Percentiles rank a stretch among this genome's conserved stretches.
These are phyloP conservation scores for Rhynchopsitta pachyrhyncha DNA, from an alignment of 2,113 vertebrate species.

Conservation along the genomic window DNA sequence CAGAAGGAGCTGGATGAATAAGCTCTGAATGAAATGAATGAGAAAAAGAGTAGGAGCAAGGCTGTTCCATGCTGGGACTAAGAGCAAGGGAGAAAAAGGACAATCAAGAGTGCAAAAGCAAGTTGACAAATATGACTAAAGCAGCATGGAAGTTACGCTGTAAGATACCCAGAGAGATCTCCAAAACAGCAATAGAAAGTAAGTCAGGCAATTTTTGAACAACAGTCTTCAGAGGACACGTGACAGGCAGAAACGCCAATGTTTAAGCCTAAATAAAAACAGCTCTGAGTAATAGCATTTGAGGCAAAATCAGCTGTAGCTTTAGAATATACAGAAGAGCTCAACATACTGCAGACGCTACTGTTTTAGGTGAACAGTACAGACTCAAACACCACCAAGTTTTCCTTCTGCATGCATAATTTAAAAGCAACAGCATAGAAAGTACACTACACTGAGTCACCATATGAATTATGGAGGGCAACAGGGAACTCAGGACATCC, in stretches of 20 bases:
- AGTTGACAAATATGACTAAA: neutral
- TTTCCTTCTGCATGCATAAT: constrained; percentile 54
- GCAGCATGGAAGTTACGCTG: neutral
- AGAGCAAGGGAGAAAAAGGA: neutral
- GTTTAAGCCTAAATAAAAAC: neutral
- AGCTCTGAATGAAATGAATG: neutral
- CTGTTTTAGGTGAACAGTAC: neutral
- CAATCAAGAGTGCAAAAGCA: neutral
- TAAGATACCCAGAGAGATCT: neutral
- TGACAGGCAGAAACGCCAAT: neutral
- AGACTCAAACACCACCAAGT: constrained; percentile 28
- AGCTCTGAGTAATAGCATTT: neutral
- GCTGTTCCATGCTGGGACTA: neutral
- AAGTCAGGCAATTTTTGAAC: neutral
- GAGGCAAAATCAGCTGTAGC: neutral
- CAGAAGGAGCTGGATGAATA: neutral
- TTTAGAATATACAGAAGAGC: neutral
- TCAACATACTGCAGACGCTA: neutral
- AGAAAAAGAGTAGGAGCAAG: neutral
- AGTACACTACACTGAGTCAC: constrained; percentile 18
- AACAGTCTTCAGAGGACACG: neutral
- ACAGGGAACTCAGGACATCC: neutral
- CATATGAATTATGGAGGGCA: constrained; percentile 55
- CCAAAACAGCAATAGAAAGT: neutral
- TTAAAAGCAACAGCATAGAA: constrained; percentile 61